A percentile compares a stretch with the other conserved stretches of the same genome.
These are phyloP conservation scores for Tetragonula carbonaria DNA, from an alignment of 2,888 invertebrate species.

Conservation along the genomic window DNA sequence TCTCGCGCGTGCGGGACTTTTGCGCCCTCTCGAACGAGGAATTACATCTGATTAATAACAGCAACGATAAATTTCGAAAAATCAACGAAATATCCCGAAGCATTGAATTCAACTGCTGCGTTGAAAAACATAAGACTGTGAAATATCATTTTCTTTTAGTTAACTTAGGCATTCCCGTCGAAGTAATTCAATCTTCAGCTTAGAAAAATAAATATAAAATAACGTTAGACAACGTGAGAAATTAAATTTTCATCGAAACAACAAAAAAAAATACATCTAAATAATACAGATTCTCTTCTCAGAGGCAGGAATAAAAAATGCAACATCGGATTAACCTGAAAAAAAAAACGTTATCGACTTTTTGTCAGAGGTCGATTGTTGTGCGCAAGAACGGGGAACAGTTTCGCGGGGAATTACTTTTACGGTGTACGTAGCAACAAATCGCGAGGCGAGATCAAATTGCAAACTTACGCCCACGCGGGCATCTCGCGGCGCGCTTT, in stretches of 20 bases:
- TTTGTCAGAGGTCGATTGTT: not conserved
- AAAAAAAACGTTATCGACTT: not conserved
- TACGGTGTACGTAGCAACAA: conserved; percentile 46
- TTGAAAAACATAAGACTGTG: not conserved
- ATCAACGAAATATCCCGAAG: not conserved
- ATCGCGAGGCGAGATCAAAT: conserved; percentile 49
- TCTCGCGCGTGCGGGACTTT: not conserved
- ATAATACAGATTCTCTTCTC: not conserved
- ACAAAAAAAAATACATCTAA: no score
- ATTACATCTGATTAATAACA: not conserved
- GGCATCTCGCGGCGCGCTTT: conserved; percentile 59
- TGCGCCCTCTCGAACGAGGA: not conserved
- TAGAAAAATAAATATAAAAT: no score
- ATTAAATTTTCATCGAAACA: no score
- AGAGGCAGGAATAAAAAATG: not conserved
- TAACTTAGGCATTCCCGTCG: no score
- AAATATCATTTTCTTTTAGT: no score
- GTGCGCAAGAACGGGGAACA: conserved; percentile 13
- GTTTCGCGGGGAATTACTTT: conserved; percentile 20
- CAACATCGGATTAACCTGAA: not conserved
- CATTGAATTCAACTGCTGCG: not conserved
- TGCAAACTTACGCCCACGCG: conserved; percentile 58
- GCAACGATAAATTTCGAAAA: not conserved
- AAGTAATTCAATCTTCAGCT: no score
- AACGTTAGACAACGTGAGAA: no score